Base-by-base conservation (phyloP, 2,113 vertebrate species). In the Empidonax alnorum region DNA sequence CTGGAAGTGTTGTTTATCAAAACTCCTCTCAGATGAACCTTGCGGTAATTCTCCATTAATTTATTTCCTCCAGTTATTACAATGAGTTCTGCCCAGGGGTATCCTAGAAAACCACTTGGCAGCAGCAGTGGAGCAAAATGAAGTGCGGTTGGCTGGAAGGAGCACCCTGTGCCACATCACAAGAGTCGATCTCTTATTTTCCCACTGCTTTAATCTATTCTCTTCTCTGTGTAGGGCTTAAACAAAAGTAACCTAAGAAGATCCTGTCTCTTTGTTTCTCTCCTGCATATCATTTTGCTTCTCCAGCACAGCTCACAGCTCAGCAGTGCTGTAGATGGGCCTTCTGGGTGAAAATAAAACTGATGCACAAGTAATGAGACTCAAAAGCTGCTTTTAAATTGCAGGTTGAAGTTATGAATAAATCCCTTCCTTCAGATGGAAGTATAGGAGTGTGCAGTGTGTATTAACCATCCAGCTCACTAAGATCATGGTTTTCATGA, bases 1-100 rank as follows among this genome's bases (percentile, higher is more conserved):
- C 96, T 96, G 96, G 96, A 97, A 96, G 94, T 96, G 94, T 96
- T 96, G 94, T 96, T 96, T 97, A 96, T 94, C 95, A 96, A 90
- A 93, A 66, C 59, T 91, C 42, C 91, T 97, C 75, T 94, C 39
- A 90, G 94, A 96, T 93, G 94, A 96, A 95, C 94, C 94, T 97
- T 95, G 94, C 42, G 67, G 95, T 97, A 94, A 97, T 96, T 93
- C 93, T 96, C 87, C 93, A 87, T 97, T 96, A 96, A 96, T 96
- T 89, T 96, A 96, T 96, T 96, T 97, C 95, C 96, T 97, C 95
- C 95, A 92, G 94, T 96, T 96, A 96, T 97, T 96, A 95, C 92
- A 96, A 96, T 97, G 96, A 97, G 93, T 91, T 96, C 88, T 96
- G 96, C 93, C 95, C 88, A 86, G 87, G 94, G 95, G 92, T 95